phyloP scores from a whole-genome alignment of 2,113 vertebrate species.

The Agapornis roseicollis region DNA sequence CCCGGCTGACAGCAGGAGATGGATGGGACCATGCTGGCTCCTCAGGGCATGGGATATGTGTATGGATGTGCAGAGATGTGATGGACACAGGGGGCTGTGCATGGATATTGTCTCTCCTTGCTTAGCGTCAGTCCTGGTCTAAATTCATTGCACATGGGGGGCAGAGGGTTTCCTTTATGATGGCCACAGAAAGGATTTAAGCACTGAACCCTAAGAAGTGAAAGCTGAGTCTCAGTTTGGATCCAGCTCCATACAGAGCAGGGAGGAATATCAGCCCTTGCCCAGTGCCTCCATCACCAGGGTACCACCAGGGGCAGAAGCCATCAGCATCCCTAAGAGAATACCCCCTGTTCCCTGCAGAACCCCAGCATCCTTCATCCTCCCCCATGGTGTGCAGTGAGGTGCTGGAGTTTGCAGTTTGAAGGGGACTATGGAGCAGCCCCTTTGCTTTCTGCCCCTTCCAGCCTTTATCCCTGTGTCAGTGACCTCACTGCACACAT shows the following conservation, averaged over 20 bases:
- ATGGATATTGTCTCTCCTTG: rapidly evolving
- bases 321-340: rapidly evolving
- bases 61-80: rapidly evolving
- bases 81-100: rapidly evolving
- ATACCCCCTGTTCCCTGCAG: not conserved
- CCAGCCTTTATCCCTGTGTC: rapidly evolving
- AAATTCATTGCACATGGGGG: rapidly evolving
- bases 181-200: not conserved
- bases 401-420: rapidly evolving
- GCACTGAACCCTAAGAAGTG: rapidly evolving
- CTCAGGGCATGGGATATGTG: rapidly evolving
- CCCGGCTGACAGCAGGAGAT: not conserved
- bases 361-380: not conserved
- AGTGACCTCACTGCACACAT: rapidly evolving
- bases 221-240: not conserved
- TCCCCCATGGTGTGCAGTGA: rapidly evolving
- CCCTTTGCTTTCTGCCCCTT: not conserved
- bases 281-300: not conserved
- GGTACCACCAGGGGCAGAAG: not conserved
- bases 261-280: not conserved
- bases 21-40: not conserved
- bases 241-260: not conserved
- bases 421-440: rapidly evolving
- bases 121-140: rapidly evolving
- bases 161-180: rapidly evolving